Evolutionary conservation across 2,888 invertebrate species (phyloP).

Genomic region (Caenorhabditis auriculariae): DNA sequence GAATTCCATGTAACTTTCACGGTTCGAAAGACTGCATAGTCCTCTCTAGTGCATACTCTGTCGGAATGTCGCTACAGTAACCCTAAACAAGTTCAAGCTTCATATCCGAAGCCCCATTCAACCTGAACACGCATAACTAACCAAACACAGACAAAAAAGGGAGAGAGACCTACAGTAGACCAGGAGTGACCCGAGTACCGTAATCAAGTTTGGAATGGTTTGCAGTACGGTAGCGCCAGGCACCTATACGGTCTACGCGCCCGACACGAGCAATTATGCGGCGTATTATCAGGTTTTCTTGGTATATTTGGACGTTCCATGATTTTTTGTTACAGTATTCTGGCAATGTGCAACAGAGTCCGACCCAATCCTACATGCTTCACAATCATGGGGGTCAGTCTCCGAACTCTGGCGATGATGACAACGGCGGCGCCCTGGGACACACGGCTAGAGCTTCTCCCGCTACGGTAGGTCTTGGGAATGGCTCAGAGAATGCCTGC

Average conservation of each 20-base stretch:
- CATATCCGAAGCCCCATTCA: no score
- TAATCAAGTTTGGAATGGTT: slow-evolving; percentile 2
- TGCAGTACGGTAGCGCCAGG: slow-evolving; percentile 27
- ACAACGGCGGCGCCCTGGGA: slow-evolving; percentile 17
- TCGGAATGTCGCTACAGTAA: no score
- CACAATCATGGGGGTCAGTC: slow-evolving; percentile 17
- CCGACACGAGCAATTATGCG: slow-evolving; percentile 19
- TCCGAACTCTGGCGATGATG: slow-evolving; percentile 44
- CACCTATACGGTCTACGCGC: slow-evolving; percentile 22
- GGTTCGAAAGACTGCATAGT: no score
- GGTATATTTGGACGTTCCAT: not conserved
- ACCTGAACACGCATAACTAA: no score
- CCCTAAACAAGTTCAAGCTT: no score
- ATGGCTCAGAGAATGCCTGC: no score
- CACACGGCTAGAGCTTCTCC: slow-evolving; percentile 49
- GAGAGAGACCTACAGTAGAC: not conserved
- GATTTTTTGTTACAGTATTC: slow-evolving; percentile 18
- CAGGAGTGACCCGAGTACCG: not conserved
- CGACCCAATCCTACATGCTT: slow-evolving; percentile 8
- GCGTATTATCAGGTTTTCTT: slow-evolving; percentile 31
- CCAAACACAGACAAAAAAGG: no score
- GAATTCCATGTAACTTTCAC: no score
- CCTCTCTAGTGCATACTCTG: no score
- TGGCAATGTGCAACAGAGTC: slow-evolving; percentile 25
- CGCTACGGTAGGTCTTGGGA: slow-evolving; percentile 50